Percentiles rank a stretch among this genome's conserved stretches.
Conservation (phyloP, 2,113 vertebrate species). For the Rhagologus leucostigma region DNA sequence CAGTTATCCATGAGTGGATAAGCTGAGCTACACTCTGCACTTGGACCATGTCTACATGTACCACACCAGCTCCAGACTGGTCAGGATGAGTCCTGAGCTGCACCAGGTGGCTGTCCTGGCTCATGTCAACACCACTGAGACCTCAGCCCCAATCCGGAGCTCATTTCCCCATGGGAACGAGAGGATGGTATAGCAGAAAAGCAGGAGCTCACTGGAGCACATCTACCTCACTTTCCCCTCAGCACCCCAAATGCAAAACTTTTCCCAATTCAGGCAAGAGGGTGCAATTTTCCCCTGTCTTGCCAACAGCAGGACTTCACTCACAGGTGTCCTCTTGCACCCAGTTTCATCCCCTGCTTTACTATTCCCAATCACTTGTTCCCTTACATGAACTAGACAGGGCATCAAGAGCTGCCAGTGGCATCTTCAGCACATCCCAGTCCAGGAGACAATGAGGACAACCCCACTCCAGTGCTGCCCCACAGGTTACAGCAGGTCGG, state of each 20-base stretch:
- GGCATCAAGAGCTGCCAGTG: background rate
- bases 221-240: background rate
- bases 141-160: background rate
- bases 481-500: background rate
- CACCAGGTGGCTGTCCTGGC: background rate
- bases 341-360: background rate
- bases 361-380: background rate
- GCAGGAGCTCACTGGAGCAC: background rate
- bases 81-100: background rate
- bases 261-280: background rate
- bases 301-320: background rate
- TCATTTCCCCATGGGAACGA: accelerated
- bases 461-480: background rate
- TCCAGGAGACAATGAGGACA: background rate
- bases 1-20: background rate
- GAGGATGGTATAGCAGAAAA: background rate
- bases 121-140: background rate
- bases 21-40: background rate
- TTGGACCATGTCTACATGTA: background rate
- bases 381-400: background rate
- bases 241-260: background rate
- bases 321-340: background rate
- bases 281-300: background rate
- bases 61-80: background rate
- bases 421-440: background rate